Conservation (phyloP, 2,113 vertebrate genomes). For the Passer montanus region DNA sequence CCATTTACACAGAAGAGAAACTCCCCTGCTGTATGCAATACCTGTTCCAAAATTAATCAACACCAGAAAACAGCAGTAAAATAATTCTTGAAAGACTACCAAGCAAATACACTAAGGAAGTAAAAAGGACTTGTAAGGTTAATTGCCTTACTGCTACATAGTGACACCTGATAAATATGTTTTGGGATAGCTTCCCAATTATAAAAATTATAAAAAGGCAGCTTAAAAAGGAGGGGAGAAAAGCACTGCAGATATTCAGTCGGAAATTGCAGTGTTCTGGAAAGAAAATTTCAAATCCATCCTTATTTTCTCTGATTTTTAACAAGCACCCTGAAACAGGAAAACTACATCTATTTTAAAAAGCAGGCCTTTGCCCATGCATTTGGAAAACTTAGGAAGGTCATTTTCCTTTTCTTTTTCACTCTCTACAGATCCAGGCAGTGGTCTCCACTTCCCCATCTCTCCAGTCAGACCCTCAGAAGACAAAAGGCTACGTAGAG, state of each 20-base stretch:
- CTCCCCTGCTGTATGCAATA: not conserved
- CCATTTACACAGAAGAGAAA: not conserved
- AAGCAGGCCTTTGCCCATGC: not conserved
- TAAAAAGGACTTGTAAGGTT: not conserved
- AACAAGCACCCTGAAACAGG: not conserved
- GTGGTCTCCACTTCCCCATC: not conserved
- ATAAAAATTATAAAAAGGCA: not conserved
- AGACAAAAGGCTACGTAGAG: not conserved
- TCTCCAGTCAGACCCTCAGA: not conserved
- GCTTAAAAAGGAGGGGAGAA: rapidly evolving
- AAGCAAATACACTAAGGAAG: not conserved
- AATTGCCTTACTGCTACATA: not conserved
- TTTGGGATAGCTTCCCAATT: not conserved
- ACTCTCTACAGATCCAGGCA: not conserved
- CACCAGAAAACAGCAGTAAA: constrained; percentile 22
- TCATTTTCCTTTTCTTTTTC: not conserved
- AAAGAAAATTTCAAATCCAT: not conserved
- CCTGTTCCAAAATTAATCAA: constrained; percentile 24
- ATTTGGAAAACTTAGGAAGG: not conserved
- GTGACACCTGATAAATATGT: not conserved
- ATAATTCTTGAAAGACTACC: constrained; percentile 2
- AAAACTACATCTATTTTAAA: not conserved
- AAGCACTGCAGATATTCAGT: not conserved
- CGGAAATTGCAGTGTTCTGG: not conserved
- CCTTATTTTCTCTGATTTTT: not conserved